These are phyloP conservation scores for Allobates femoralis DNA, from an alignment of 2,797 vertebrate genomes.

Conservation along the genomic window DNA sequence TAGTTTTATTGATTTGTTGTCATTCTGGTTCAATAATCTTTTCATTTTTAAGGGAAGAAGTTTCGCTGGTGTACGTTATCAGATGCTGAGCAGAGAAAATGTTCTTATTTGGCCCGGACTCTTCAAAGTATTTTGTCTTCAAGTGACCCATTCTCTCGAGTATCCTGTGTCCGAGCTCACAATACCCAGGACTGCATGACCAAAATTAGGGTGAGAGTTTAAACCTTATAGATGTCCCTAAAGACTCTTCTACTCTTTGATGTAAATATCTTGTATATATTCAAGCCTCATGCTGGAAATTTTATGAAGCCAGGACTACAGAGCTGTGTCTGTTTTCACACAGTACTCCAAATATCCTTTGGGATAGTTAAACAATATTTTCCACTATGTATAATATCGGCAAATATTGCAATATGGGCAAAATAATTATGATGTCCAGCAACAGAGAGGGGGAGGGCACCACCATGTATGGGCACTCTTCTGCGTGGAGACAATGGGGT, in stretches of 20 bases:
- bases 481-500: no score
- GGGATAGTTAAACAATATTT: background rate
- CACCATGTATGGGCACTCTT: no score
- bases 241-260: no score
- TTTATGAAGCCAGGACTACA: no score
- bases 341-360: background rate
- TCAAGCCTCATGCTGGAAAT: no score
- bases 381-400: background rate
- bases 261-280: no score
- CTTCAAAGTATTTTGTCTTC: slow-evolving; percentile 76
- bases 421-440: background rate
- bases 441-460: no score
- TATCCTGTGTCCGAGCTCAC: slow-evolving; percentile 86
- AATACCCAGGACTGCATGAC: slow-evolving; percentile 85
- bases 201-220: slow-evolving; percentile 84
- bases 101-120: slow-evolving; percentile 85
- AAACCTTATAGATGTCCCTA: background rate
- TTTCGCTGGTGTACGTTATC: slow-evolving; percentile 91
- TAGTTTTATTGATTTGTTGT: background rate
- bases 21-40: background rate
- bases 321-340: no score
- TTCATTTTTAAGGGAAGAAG: slow-evolving; percentile 82
- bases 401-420: background rate
- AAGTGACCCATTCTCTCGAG: slow-evolving; percentile 74
- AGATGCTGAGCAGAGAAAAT: slow-evolving; percentile 87